Conservation (phyloP, 2,113 vertebrate genomes). For the Lota lota region DNA sequence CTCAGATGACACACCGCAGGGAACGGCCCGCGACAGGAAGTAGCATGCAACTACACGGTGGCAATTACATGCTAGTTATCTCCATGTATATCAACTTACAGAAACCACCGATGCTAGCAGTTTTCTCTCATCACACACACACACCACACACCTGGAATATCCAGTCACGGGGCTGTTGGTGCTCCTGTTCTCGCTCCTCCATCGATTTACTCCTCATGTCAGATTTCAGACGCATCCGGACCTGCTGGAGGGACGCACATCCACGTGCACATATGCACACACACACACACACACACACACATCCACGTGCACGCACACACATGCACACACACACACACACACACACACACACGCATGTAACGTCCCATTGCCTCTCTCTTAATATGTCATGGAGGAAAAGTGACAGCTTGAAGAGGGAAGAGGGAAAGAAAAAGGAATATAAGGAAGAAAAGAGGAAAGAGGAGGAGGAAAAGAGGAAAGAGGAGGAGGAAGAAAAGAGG, state of each 20-base stretch:
- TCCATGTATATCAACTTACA: conserved; percentile 57
- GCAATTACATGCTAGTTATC: no score
- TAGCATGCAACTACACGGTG: no score
- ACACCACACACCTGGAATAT: conserved; percentile 91
- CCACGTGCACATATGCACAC: neutral
- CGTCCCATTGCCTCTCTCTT: conserved; percentile 19
- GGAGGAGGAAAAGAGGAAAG: no score
- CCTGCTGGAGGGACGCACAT: conserved; percentile 69
- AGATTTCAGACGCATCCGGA: conserved; percentile 91
- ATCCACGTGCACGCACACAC: neutral
- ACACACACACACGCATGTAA: conserved; percentile 1
- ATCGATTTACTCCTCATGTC: conserved; percentile 96
- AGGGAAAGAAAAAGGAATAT: neutral
- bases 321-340: neutral
- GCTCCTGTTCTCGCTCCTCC: conserved; percentile 96
- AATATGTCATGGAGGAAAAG: conserved; percentile 60
- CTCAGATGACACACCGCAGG: no score
- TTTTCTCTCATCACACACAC: conserved; percentile 13
- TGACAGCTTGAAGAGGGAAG: conserved; percentile 55
- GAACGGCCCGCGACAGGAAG: no score
- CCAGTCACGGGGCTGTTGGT: conserved; percentile 92
- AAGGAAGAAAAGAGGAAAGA: neutral
- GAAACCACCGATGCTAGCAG: conserved; percentile 39
- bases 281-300: conserved; percentile 2
- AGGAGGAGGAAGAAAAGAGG: no score